Conservation (phyloP, 2,113 vertebrate species). For the Lepus americanus region DNA sequence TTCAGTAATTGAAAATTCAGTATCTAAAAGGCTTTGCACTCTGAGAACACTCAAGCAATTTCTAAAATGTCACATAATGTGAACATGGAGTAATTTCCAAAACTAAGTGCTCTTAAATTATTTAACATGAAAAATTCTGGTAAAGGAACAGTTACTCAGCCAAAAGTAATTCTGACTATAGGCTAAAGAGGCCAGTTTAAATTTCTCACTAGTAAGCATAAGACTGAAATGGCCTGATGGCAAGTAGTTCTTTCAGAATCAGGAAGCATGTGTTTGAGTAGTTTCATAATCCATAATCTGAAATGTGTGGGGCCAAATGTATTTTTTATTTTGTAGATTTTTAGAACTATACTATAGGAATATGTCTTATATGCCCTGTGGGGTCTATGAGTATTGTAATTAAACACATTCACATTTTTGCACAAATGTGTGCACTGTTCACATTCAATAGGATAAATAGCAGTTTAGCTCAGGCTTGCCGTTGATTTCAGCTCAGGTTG, state of each 20-base stretch:
- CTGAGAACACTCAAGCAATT: slow-evolving; percentile 51
- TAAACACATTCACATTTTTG: background rate
- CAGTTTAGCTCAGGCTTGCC: background rate
- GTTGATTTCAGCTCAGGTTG: background rate
- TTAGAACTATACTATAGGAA: background rate
- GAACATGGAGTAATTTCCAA: slow-evolving; percentile 51
- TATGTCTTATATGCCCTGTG: background rate
- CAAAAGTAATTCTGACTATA: slow-evolving; percentile 26
- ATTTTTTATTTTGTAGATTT: slow-evolving; percentile 48
- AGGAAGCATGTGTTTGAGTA: slow-evolving; percentile 51
- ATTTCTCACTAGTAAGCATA: slow-evolving; percentile 60
- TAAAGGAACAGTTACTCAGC: slow-evolving; percentile 36
- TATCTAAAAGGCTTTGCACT: slow-evolving; percentile 57
- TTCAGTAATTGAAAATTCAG: slow-evolving; percentile 39
- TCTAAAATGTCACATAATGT: slow-evolving; percentile 66
- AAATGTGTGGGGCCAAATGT: background rate
- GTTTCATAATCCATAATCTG: background rate
- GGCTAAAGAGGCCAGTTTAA: slow-evolving; percentile 8
- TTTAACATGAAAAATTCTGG: slow-evolving; percentile 55
- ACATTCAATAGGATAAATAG: slow-evolving; percentile 30
- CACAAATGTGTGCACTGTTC: background rate
- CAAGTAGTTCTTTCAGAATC: slow-evolving; percentile 7
- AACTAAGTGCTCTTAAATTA: slow-evolving; percentile 56
- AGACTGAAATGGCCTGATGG: background rate
- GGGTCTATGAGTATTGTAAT: background rate